phyloP scores from a whole-genome alignment of 2,113 vertebrate species.

The Platysternon megacephalum region DNA sequence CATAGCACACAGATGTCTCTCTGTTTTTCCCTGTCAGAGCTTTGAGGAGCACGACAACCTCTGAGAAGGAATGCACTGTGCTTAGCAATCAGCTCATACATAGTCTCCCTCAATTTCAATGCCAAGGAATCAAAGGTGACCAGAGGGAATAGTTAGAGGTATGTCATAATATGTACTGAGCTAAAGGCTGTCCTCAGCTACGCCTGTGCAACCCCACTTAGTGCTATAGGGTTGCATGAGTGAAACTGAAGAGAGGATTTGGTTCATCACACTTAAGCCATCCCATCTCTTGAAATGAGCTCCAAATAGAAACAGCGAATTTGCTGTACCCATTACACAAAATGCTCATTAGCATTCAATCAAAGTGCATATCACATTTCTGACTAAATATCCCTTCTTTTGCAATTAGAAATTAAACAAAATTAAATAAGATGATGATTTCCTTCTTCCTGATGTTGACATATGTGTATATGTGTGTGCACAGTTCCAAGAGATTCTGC shows the following conservation, averaged over 20 bases:
- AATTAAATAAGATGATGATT: background rate
- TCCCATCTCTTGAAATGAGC: background rate
- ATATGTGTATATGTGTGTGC: background rate
- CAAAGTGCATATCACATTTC: background rate
- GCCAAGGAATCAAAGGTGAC: background rate
- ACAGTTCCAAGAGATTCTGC: background rate
- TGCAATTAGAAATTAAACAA: background rate
- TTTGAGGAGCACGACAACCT: background rate
- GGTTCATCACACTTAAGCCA: background rate
- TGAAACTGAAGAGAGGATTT: background rate
- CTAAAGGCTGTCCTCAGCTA: background rate
- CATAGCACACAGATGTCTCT: background rate
- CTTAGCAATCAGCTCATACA: background rate
- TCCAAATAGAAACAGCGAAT: background rate
- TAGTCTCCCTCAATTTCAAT: background rate
- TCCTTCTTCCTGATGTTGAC: background rate
- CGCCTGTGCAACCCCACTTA: background rate
- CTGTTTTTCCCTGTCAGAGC: background rate
- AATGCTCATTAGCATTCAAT: background rate
- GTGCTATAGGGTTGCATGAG: background rate
- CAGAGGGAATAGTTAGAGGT: background rate
- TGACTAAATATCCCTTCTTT: background rate
- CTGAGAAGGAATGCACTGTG: background rate
- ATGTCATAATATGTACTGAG: background rate
- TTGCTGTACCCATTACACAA: background rate